phyloP scores from a whole-genome alignment of 2,888 invertebrate genomes.

The Drosophila phalerata region DNA sequence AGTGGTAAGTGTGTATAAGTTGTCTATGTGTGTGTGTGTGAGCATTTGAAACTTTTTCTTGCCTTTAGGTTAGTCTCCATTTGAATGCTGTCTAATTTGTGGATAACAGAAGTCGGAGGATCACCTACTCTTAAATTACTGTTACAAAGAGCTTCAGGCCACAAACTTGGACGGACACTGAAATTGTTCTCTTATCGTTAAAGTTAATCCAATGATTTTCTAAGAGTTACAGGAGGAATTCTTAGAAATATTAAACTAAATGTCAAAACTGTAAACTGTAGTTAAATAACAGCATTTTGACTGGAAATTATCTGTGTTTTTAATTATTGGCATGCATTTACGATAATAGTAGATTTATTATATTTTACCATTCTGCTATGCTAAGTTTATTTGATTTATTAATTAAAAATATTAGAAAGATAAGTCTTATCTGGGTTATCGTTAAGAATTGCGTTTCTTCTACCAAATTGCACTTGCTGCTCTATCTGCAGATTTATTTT shows the following conservation, averaged over 20 bases:
- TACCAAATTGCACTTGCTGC: not conserved
- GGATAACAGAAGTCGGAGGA: slow-evolving; percentile 9
- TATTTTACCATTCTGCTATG: too few relatives aligned
- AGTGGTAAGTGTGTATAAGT: not conserved
- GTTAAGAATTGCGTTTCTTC: not conserved
- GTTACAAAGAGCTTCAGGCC: slow-evolving; percentile 4
- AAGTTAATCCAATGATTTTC: too few relatives aligned
- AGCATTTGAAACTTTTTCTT: slow-evolving; percentile 39
- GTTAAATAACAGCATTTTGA: too few relatives aligned
- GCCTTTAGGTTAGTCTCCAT: slow-evolving; percentile 28
- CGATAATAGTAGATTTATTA: too few relatives aligned
- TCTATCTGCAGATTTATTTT: not conserved
- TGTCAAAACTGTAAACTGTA: too few relatives aligned
- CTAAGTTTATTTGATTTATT: too few relatives aligned
- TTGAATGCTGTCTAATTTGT: slow-evolving; percentile 26
- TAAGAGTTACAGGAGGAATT: not conserved
- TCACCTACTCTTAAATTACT: not conserved
- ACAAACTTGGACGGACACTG: not conserved
- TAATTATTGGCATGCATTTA: too few relatives aligned
- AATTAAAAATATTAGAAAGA: too few relatives aligned
- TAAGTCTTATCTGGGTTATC: too few relatives aligned
- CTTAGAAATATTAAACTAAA: too few relatives aligned
- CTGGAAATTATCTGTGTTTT: too few relatives aligned
- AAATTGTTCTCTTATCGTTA: not conserved
- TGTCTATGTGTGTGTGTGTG: not conserved